Conservation (phyloP, 1,140 invertebrate genomes). For the Cyphomyrmex costatus region DNA sequence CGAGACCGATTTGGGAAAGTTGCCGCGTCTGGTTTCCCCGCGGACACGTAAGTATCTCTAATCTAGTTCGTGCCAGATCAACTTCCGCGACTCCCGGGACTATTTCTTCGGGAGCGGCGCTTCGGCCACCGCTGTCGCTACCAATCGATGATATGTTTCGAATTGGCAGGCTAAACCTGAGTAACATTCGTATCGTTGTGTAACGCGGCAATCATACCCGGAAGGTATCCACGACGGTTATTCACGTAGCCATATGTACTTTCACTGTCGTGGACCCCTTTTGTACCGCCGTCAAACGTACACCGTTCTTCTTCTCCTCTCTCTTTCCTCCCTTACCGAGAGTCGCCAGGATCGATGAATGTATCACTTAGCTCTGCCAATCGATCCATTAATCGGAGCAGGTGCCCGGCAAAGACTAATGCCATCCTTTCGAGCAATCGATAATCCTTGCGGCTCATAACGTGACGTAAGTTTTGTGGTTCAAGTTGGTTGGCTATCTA, state of each 20-base stretch:
- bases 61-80: constrained; percentile 43
- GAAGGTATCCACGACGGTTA: constrained; percentile 72
- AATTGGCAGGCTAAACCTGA: constrained; percentile 51
- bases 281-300: constrained; percentile 15
- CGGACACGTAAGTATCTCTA: constrained; percentile 59
- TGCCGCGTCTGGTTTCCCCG: constrained; percentile 22
- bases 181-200: constrained; percentile 73
- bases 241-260: constrained; percentile 72
- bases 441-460: constrained; percentile 2
- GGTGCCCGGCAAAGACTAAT: constrained; percentile 28
- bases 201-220: constrained; percentile 78
- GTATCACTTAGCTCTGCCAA: constrained; percentile 13
- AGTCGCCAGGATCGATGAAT: constrained; percentile 2
- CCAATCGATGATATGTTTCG: constrained; percentile 58
- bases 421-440: neutral
- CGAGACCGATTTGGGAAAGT: constrained; percentile 69
- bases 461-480: constrained; percentile 6
- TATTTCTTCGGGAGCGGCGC: neutral
- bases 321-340: neutral
- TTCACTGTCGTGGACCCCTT: constrained; percentile 76
- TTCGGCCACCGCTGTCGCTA: constrained; percentile 12
- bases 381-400: constrained; percentile 45
- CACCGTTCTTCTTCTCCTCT: neutral
- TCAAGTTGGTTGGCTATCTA: neutral
- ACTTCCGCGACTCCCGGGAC: constrained; percentile 49